Evolutionary conservation across 2,113 vertebrate species (phyloP).

Genomic region (Pyrgilauda ruficollis): DNA sequence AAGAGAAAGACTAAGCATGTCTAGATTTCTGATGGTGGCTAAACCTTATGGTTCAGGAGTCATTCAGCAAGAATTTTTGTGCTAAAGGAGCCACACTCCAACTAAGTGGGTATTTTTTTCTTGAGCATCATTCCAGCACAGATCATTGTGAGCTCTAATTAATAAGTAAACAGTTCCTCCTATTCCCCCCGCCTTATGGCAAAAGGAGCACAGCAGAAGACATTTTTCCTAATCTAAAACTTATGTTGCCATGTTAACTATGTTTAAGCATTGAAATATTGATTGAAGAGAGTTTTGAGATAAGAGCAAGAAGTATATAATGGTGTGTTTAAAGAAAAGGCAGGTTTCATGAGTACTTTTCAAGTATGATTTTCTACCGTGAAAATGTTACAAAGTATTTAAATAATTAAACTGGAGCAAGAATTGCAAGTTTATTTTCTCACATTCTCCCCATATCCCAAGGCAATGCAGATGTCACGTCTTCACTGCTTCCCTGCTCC

Average conservation of each 20-base stretch:
- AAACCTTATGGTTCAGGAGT: not conserved
- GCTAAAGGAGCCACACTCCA: not conserved
- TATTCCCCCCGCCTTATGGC: not conserved
- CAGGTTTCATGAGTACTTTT: not conserved
- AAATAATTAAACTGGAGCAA: constrained; percentile 21
- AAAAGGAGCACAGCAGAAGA: not conserved
- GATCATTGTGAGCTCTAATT: not conserved
- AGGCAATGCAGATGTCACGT: constrained; percentile 33
- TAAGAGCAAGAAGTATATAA: not conserved
- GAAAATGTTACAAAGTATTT: not conserved
- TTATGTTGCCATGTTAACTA: not conserved
- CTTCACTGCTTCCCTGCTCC: not conserved
- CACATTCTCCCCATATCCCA: constrained; percentile 12
- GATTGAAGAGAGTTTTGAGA: not conserved
- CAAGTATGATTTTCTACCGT: not conserved
- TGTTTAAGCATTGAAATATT: not conserved
- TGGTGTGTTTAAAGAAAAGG: not conserved
- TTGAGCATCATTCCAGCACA: not conserved
- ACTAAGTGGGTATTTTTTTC: not conserved
- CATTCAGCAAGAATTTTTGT: not conserved
- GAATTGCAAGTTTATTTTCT: constrained; percentile 41
- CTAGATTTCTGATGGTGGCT: not conserved
- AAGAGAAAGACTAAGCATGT: not conserved
- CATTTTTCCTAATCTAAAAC: not conserved
- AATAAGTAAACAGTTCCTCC: not conserved